Conservation (phyloP, 64 coral and sea anemone species). For the Astreopora myriophthalma region DNA sequence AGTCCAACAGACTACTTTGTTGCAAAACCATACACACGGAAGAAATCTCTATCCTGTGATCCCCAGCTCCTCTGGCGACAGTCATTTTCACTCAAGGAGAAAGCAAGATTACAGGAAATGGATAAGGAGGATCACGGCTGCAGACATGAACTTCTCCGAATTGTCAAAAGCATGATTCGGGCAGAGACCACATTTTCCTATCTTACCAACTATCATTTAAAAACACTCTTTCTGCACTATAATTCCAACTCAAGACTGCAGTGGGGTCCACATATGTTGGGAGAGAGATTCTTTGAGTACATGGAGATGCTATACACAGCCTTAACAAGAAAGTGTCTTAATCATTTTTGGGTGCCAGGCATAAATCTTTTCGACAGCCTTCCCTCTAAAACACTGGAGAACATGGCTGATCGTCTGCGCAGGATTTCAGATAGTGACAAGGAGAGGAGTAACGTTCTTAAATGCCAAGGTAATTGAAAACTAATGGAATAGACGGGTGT, state of each 20-base stretch:
- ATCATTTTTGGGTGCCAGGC: conserved; percentile 66
- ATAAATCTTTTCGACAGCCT: conserved; percentile 76
- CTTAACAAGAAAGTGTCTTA: conserved; percentile 28
- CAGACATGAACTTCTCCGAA: conserved; percentile 77
- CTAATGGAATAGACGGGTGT: too few relatives aligned
- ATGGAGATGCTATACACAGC: conserved; percentile 18
- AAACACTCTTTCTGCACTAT: conserved; percentile 79
- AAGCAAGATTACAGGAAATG: conserved; percentile 74
- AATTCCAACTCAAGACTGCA: conserved; percentile 23
- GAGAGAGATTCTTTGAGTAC: conserved; percentile 70
- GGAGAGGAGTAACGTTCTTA: conserved; percentile 66
- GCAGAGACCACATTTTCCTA: conserved; percentile 72
- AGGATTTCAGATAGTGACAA: conserved; percentile 44
- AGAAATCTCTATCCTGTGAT: conserved; percentile 29
- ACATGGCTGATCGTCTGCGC: conserved; percentile 68
- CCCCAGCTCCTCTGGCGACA: conserved; percentile 61
- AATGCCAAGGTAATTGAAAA: conserved; percentile 3
- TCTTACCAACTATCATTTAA: conserved; percentile 79
- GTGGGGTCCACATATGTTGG: conserved; percentile 70
- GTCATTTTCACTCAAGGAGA: conserved; percentile 80
- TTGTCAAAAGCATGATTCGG: conserved; percentile 75
- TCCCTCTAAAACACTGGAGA: conserved; percentile 30
- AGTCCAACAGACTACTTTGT: conserved; percentile 66
- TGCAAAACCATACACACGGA: conserved; percentile 56
- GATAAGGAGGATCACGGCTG: conserved; percentile 81